Conservation (phyloP, 53 echinoderm and acorn worm species). For the Mesocentrotus franciscanus region DNA sequence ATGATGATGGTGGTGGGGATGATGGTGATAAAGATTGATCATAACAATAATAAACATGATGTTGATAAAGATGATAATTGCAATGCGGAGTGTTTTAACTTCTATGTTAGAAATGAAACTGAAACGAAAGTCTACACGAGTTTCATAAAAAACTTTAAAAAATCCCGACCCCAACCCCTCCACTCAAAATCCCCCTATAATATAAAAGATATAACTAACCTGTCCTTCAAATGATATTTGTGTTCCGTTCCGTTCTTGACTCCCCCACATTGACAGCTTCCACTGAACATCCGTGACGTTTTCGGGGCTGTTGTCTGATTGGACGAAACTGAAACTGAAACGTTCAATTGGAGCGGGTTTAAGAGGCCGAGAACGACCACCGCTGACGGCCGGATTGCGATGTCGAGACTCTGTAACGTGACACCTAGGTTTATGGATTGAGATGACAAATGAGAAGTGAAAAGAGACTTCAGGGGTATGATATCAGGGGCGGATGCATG, state of each 20-base stretch:
- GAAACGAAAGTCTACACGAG: background rate
- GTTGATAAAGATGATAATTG: background rate
- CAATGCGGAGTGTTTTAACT: background rate
- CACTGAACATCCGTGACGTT: constrained; percentile 12
- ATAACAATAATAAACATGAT: background rate
- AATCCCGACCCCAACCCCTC: background rate
- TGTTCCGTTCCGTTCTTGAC: constrained; percentile 44
- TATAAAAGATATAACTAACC: background rate
- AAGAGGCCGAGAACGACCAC: constrained; percentile 12
- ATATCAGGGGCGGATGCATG: too few species aligned
- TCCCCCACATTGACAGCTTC: constrained; percentile 42
- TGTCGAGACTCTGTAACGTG: background rate
- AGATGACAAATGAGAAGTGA: background rate
- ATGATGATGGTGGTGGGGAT: background rate
- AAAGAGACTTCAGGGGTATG: background rate
- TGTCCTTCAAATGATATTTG: constrained; percentile 36
- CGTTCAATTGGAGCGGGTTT: constrained; percentile 38
- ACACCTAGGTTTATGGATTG: background rate
- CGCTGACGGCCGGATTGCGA: background rate
- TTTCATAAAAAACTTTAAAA: too few species aligned
- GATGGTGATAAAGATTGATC: background rate
- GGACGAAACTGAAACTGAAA: background rate
- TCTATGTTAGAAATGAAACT: background rate
- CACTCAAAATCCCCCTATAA: background rate
- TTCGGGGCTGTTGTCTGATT: background rate